A percentile compares a stretch with the other conserved stretches of the same genome.
Conservation (phyloP, 2,797 vertebrate species). For the Phataginus tricuspis region DNA sequence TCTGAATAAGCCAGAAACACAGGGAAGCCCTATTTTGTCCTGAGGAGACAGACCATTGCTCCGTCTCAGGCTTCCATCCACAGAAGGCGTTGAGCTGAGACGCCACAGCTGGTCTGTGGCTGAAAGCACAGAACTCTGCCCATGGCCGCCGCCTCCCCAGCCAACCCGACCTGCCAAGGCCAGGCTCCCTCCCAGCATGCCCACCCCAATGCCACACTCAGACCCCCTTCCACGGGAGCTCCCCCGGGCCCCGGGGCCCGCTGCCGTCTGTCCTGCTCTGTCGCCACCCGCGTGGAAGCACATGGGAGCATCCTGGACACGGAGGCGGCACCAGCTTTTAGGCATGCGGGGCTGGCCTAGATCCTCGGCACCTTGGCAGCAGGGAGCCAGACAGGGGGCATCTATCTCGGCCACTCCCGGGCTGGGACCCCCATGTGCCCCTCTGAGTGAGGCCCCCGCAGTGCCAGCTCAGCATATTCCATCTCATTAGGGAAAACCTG, state of each 20-base stretch:
- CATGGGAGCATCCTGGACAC: not conserved
- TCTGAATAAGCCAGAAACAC: not conserved
- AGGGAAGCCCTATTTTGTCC: not conserved
- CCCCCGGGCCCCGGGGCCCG: not conserved
- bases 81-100: not conserved
- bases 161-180: fast-evolving
- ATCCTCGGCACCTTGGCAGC: not conserved
- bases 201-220: too few species aligned
- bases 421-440: too few species aligned
- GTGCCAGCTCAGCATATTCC: too few species aligned
- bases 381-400: not conserved
- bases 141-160: not conserved
- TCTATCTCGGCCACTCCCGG: not conserved
- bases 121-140: not conserved
- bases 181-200: not conserved
- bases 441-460: too few species aligned
- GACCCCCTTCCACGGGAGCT: not conserved
- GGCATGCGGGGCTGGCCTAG: not conserved
- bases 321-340: not conserved
- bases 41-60: not conserved
- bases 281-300: not conserved
- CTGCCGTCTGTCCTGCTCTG: not conserved
- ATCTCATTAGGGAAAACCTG: too few species aligned
- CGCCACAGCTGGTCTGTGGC: not conserved
- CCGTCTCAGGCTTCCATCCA: not conserved